A percentile compares a stretch with the other conserved stretches of the same genome.
phyloP scores from a whole-genome alignment of 2,113 vertebrate species.

The Pelobates fuscus region DNA sequence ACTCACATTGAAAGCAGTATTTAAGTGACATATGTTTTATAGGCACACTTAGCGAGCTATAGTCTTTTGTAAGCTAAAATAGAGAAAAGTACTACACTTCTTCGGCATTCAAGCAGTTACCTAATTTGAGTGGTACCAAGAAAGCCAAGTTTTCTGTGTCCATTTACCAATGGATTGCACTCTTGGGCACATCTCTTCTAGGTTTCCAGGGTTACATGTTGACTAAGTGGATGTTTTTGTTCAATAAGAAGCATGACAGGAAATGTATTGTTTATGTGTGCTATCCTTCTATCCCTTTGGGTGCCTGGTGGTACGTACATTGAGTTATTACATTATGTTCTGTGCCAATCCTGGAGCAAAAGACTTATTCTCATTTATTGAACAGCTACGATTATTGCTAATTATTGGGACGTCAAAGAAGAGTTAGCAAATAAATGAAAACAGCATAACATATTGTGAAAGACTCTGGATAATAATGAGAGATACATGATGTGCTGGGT shows the following conservation, averaged over 20 bases:
- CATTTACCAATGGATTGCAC: background rate
- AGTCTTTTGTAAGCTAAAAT: no score
- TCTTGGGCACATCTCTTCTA: background rate
- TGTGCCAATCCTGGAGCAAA: background rate
- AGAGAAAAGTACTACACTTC: no score
- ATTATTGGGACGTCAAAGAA: background rate
- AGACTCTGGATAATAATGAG: background rate
- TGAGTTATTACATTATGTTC: slow-evolving; percentile 2
- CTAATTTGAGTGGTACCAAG: background rate
- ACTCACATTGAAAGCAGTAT: no score
- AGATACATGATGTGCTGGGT: background rate
- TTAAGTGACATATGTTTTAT: no score
- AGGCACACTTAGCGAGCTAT: no score
- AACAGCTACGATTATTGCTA: background rate
- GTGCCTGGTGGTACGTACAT: background rate
- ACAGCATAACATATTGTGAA: no score
- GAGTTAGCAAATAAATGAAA: no score
- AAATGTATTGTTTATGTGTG: slow-evolving; percentile 7
- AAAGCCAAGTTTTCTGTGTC: background rate
- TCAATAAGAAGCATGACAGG: slow-evolving; percentile 6
- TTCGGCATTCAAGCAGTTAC: background rate
- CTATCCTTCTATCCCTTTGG: background rate
- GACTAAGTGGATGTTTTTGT: background rate
- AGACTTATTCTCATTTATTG: slow-evolving; percentile 2
- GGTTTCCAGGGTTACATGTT: background rate